Evolutionary conservation across 2,888 invertebrate genomes (phyloP), one percentile per base, ranked within the genome.

Genomic region (Beris chalybata): DNA sequence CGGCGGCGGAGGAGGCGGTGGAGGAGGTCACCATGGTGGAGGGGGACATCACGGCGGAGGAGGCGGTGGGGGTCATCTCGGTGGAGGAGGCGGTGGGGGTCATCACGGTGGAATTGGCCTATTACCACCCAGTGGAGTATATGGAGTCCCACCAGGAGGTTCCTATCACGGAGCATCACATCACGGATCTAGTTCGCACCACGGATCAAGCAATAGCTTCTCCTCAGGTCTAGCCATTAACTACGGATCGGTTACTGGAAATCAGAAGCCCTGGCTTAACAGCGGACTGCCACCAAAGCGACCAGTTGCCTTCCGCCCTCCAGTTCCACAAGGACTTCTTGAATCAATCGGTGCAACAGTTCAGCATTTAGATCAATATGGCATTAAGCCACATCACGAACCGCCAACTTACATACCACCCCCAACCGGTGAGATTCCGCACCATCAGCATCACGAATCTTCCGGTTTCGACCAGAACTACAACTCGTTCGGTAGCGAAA

Each of bases 251-350:
- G 73, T 75, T 1, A 74, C 74, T 3, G 78, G 76, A 4, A 77
- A 78, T 69, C 70, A 74, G 0, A 76, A 74, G 47, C 74, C 74
- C 1, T 74, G 76, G 70, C 71, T 75, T 13, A 71, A 71, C 32
- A 73, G 72, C 48, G 75, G 74, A 15, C 72, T 72, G n/a, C 72
- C 74, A 0, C 77, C 76, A 0, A 83, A 82, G 74, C 83, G 83
- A 43, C 91, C 92, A 0, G 84, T 91, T 5, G 85, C 88, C 71
- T 91, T 90, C 77, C 84, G 90, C 54, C 88, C 90, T n/a, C 86
- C 89, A 0, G 88, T 92, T 0, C 90, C 91, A 0, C 83, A 85
- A 58, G 89, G 89, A 0, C 78, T 92, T 4, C 80, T 91, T 4
- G 85, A 88, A 71, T 87, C 85, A 59, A 86, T 88, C 69, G 89